Evolutionary conservation across 2,797 vertebrate species (phyloP).

Genomic region (Platalea minor): DNA sequence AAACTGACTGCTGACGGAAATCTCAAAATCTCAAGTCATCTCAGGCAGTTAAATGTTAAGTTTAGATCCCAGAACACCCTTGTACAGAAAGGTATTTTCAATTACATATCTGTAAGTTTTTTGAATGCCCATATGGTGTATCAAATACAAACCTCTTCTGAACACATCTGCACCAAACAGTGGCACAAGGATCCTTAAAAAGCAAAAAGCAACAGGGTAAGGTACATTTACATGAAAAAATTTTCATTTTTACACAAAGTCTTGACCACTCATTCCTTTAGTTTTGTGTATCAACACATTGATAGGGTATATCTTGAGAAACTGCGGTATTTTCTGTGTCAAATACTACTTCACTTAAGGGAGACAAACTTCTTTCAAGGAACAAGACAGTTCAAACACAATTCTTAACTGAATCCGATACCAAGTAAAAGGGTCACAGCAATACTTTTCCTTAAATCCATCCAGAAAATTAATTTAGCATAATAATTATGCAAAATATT

Average conservation of each 20-base stretch:
- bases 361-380: neutral
- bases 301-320: neutral
- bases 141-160: neutral
- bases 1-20: neutral
- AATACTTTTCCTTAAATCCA: neutral
- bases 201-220: neutral
- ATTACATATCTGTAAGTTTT: neutral
- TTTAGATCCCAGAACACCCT: neutral
- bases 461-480: neutral
- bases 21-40: neutral
- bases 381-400: neutral
- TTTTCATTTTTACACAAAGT: neutral
- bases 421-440: neutral
- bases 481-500: neutral
- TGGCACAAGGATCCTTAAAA: neutral
- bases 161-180: neutral
- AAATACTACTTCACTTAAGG: neutral
- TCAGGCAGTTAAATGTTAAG: neutral
- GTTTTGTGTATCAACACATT: neutral
- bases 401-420: neutral
- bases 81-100: neutral
- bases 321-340: neutral
- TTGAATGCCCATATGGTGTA: neutral
- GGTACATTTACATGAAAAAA: neutral
- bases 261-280: neutral